Conservation (phyloP, 1,140 invertebrate species). For the Hermatobates lingyangjiaoensis region DNA sequence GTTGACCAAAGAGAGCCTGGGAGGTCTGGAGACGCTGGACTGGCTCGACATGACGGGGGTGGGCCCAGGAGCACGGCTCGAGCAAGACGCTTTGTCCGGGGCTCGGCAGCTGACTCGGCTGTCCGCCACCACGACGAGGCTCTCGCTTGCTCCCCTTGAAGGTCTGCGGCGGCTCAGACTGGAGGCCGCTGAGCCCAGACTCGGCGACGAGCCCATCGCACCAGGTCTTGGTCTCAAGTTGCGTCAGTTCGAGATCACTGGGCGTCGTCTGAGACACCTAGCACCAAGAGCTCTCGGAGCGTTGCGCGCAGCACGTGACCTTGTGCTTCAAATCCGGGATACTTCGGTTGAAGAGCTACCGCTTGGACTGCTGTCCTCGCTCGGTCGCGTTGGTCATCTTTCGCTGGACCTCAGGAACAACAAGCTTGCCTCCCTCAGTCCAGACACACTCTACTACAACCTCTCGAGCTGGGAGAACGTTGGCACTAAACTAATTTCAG, state of each 20-base stretch:
- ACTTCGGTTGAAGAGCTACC: constrained; percentile 58
- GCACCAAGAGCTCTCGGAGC: constrained; percentile 45
- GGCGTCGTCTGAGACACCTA: constrained; percentile 42
- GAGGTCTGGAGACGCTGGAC: constrained; percentile 20
- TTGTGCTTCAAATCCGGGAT: constrained; percentile 52
- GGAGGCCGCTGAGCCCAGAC: constrained; percentile 37
- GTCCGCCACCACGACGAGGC: not conserved
- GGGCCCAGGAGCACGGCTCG: constrained; percentile 21
- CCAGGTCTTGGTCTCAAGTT: constrained; percentile 45
- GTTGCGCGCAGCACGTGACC: constrained; percentile 32
- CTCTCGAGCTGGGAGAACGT: constrained; percentile 64
- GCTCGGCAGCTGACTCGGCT: constrained; percentile 16
- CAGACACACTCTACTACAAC: constrained; percentile 71
- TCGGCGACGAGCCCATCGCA: constrained; percentile 7
- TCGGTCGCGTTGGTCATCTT: constrained; percentile 49
- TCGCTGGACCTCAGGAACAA: constrained; percentile 64
- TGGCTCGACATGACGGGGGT: constrained; percentile 20
- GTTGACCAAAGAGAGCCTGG: constrained; percentile 23
- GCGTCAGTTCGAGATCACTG: constrained; percentile 60
- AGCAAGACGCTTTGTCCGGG: constrained; percentile 20
- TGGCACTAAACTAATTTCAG: constrained; percentile 59
- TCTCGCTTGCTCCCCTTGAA: constrained; percentile 13
- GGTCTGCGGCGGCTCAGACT: constrained; percentile 39
- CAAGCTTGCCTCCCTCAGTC: constrained; percentile 55
- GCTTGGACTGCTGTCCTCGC: constrained; percentile 49